These are phyloP conservation scores for Eristalinus aeneus DNA, from an alignment of 2,888 invertebrate species.

Conservation along the genomic window DNA sequence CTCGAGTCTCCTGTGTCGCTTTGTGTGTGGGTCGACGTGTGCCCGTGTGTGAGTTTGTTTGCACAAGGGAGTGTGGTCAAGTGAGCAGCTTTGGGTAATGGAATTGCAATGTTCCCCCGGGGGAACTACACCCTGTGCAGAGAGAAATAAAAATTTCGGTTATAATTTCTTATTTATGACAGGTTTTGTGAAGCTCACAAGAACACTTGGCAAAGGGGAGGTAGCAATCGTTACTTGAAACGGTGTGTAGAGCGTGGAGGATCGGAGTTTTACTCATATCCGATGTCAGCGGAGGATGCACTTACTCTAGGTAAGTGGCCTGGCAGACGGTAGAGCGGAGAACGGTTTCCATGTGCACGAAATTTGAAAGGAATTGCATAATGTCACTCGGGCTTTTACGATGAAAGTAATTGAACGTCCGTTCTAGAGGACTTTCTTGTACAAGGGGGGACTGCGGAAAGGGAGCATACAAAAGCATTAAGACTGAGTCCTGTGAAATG, in stretches of 20 bases:
- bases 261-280: background rate
- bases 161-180: slow-evolving; percentile 43
- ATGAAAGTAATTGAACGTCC: background rate
- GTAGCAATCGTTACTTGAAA: background rate
- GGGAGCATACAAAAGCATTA: background rate
- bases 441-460: background rate
- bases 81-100: slow-evolving; percentile 63
- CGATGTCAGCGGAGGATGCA: background rate
- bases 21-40: background rate
- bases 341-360: background rate
- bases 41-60: background rate
- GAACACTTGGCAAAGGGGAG: background rate
- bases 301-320: background rate
- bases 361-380: background rate
- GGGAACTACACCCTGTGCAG: background rate
- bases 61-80: slow-evolving; percentile 52
- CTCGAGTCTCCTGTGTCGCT: background rate
- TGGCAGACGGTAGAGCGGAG: background rate
- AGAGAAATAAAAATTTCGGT: slow-evolving; percentile 30
- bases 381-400: background rate
- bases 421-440: background rate
- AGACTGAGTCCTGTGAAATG: too few relatives aligned
- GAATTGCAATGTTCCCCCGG: slow-evolving; percentile 36
- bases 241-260: background rate
- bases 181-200: background rate